Evolutionary conservation across 2,797 vertebrate species (phyloP).

Genomic region (Notamacropus eugenii): DNA sequence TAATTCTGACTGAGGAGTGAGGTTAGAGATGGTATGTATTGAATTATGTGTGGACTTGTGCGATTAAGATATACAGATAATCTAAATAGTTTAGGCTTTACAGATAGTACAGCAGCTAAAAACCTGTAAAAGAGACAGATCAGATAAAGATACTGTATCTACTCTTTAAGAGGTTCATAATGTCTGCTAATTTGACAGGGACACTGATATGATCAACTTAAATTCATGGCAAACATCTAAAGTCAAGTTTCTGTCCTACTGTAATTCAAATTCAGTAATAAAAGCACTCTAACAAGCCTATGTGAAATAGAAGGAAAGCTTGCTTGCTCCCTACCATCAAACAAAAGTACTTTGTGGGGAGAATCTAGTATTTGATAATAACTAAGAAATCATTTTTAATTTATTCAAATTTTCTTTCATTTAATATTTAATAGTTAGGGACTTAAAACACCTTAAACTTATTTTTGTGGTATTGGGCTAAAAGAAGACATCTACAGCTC

Average conservation of each 20-base stretch:
- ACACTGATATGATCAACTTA: conserved; percentile 52
- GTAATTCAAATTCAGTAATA: conserved; percentile 46
- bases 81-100: conserved; percentile 45
- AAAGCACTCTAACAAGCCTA: conserved; percentile 41
- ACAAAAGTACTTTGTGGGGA: background rate
- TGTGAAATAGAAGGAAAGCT: conserved; percentile 15
- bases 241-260: conserved; percentile 45
- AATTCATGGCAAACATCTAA: conserved; percentile 55
- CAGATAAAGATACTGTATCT: conserved; percentile 2
- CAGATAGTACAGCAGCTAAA: conserved; percentile 20
- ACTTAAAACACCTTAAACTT: conserved; percentile 30
- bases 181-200: conserved; percentile 44
- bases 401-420: conserved; percentile 14
- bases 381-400: conserved; percentile 50
- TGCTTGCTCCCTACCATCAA: conserved; percentile 18
- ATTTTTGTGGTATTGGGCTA: background rate
- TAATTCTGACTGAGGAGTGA: conserved; percentile 35
- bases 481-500: background rate
- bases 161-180: conserved; percentile 52
- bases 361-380: background rate
- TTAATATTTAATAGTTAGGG: conserved; percentile 8
- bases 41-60: conserved; percentile 14
- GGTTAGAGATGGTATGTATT: conserved; percentile 14
- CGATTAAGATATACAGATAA: conserved; percentile 50
- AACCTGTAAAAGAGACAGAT: conserved; percentile 4